Percentiles rank a stretch among this genome's conserved stretches.
phyloP scores from a whole-genome alignment of 2,888 invertebrate genomes.

The Pyrgus malvae region DNA sequence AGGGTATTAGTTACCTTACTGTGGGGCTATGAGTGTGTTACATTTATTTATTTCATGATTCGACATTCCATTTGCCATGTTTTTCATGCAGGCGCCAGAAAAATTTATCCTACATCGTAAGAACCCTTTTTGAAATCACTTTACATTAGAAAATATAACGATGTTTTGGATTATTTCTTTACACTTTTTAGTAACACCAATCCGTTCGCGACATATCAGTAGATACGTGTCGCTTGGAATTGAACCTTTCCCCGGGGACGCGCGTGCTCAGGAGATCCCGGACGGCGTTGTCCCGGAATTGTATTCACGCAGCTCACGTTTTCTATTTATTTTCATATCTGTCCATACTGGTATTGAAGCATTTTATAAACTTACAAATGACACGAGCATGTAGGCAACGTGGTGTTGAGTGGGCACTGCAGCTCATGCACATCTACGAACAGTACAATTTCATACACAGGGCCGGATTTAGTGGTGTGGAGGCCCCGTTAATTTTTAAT shows the following conservation, averaged over 20 bases:
- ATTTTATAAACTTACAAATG: too few relatives aligned
- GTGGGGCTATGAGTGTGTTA: too few relatives aligned
- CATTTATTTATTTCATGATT: too few relatives aligned
- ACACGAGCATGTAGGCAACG: too few relatives aligned
- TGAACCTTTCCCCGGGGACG: conserved; percentile 28
- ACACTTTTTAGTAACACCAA: not conserved
- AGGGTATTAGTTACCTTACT: too few relatives aligned
- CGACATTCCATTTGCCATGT: not conserved
- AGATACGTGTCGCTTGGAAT: conserved; percentile 13
- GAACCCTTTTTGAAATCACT: too few relatives aligned
- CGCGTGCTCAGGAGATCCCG: conserved; percentile 25
- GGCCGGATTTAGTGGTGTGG: too few relatives aligned
- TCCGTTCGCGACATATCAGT: not conserved
- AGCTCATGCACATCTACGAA: too few relatives aligned
- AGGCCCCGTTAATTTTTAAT: too few relatives aligned
- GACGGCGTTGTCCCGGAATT: conserved; percentile 32
- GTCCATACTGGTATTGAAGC: conserved; percentile 10
- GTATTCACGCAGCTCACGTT: conserved; percentile 25
- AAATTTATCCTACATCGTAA: not conserved
- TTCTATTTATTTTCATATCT: conserved; percentile 25
- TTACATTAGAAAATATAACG: too few relatives aligned
- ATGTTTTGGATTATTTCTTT: not conserved
- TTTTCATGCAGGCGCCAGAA: not conserved
- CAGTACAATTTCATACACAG: too few relatives aligned
- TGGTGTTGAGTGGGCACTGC: too few relatives aligned